phyloP scores from a whole-genome alignment of 2,113 vertebrate genomes.

The Machaerirhynchus nigripectus region DNA sequence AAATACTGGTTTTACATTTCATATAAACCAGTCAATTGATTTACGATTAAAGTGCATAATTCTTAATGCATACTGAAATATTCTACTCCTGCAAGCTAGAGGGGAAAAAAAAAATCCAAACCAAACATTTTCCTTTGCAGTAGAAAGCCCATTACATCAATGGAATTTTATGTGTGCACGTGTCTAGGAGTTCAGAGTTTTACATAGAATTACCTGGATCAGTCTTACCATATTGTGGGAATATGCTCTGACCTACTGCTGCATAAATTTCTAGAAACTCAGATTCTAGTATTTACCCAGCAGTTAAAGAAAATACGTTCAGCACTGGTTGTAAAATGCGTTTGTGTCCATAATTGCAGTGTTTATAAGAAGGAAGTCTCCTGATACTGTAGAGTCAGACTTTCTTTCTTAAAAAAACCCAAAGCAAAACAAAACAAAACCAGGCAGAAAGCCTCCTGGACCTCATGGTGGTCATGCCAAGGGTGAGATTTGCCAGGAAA shows the following conservation, averaged over 20 bases:
- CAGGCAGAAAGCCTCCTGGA: not conserved
- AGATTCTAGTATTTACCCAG: not conserved
- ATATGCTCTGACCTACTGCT: not conserved
- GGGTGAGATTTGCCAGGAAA: not conserved
- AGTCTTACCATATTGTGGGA: not conserved
- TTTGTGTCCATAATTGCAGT: not conserved
- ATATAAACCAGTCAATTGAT: not conserved
- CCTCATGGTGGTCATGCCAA: not conserved
- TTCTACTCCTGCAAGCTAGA: not conserved
- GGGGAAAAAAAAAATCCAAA: not conserved
- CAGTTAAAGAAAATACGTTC: not conserved
- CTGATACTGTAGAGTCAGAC: not conserved
- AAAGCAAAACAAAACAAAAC: accelerated
- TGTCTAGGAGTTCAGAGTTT: not conserved
- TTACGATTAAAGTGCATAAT: not conserved
- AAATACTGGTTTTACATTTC: not conserved
- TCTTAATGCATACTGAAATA: not conserved
- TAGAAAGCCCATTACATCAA: not conserved
- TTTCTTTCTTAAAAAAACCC: not conserved
- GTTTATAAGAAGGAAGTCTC: not conserved
- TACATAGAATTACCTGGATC: not conserved
- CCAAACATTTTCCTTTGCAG: not conserved
- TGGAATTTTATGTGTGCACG: accelerated
- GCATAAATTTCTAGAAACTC: not conserved
- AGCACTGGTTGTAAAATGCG: not conserved